A percentile compares a stretch with the other conserved stretches of the same genome.
phyloP scores from a whole-genome alignment of 2,113 vertebrate genomes.

The Thinocorus orbignyianus region DNA sequence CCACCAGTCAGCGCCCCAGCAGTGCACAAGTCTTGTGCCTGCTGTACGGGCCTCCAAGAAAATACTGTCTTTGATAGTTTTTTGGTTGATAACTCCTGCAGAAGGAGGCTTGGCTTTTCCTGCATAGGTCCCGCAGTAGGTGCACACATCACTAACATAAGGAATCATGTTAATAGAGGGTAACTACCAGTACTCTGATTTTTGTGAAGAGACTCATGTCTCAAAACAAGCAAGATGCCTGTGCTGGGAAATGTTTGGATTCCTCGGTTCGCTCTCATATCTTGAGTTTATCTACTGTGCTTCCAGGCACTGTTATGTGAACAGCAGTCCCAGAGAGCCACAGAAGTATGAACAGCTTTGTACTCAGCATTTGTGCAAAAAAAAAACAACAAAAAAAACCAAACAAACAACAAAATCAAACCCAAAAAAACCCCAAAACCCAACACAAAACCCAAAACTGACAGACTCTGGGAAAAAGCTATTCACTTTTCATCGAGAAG shows the following conservation, averaged over 20 bases:
- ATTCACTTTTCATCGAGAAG: neutral
- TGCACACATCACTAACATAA: accelerated
- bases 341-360: neutral
- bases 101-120: neutral
- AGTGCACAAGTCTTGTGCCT: neutral
- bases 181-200: neutral
- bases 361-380: neutral
- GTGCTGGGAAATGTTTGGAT: neutral
- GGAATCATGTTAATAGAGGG: neutral
- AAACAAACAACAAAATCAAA: too few relatives aligned
- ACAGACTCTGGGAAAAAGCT: neutral
- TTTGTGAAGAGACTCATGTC: accelerated
- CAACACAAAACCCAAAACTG: neutral
- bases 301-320: neutral
- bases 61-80: neutral
- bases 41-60: neutral
- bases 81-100: neutral
- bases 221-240: neutral
- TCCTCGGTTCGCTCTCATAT: neutral
- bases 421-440: too few relatives aligned
- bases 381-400: too few relatives aligned
- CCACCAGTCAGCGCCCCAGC: neutral
- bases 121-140: neutral
- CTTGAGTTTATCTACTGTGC: neutral
- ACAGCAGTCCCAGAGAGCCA: neutral